Evolutionary conservation across 2,113 vertebrate species (phyloP).

Genomic region (Cyprinodon variegatus): DNA sequence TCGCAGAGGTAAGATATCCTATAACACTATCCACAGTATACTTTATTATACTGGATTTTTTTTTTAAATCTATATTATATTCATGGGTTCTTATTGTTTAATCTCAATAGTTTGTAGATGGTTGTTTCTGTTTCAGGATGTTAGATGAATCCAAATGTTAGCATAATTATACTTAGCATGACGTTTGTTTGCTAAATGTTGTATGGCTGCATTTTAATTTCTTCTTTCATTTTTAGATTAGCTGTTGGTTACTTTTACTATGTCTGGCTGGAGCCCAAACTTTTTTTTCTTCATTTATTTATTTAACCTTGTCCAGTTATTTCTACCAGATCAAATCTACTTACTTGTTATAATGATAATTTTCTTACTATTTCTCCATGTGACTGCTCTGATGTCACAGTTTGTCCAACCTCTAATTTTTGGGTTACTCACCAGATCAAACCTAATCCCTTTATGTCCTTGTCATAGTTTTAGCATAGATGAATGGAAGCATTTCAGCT

Average conservation of each 20-base stretch:
- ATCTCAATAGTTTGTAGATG: neutral
- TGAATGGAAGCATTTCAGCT: too few relatives aligned
- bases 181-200: neutral
- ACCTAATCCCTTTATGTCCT: too few relatives aligned
- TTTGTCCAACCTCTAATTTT: neutral
- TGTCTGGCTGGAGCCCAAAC: neutral
- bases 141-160: neutral
- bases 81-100: neutral
- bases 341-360: neutral
- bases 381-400: too few relatives aligned
- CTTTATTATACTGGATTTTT: neutral
- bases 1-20: conserved; percentile 87
- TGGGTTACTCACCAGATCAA: neutral
- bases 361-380: neutral
- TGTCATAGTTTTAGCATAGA: too few relatives aligned
- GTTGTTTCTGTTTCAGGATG: neutral
- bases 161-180: neutral
- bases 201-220: neutral
- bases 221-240: neutral
- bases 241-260: neutral
- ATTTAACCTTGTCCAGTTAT: neutral
- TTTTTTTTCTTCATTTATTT: too few relatives aligned
- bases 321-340: neutral
- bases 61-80: neutral
- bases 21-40: neutral